Evolutionary conservation across 2,888 invertebrate species (phyloP).

Genomic region (Heteromyza rotundicornis): DNA sequence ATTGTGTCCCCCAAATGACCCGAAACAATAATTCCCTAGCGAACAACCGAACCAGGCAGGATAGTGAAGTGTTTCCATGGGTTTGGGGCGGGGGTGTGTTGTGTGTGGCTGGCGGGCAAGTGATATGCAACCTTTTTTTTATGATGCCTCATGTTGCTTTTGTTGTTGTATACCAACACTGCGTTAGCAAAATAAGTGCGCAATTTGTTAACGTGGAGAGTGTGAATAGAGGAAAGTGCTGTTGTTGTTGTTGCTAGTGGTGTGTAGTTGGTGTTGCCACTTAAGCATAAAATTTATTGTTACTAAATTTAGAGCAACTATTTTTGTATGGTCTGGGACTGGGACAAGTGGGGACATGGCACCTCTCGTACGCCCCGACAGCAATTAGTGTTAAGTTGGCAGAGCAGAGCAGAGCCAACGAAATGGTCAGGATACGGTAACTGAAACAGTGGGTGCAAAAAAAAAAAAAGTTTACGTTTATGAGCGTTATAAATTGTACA

Average conservation of each 20-base stretch:
- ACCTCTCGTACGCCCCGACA: neutral
- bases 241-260: neutral
- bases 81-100: neutral
- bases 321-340: neutral
- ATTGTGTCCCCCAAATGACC: neutral
- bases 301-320: conserved; percentile 15
- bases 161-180: neutral
- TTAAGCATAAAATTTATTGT: conserved; percentile 25
- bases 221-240: neutral
- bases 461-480: neutral
- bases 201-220: neutral
- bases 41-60: neutral
- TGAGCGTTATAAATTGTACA: conserved; percentile 3
- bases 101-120: conserved; percentile 1
- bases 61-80: neutral
- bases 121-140: conserved; percentile 14
- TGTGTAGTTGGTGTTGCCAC: conserved; percentile 11
- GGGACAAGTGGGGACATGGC: neutral
- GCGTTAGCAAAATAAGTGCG: neutral
- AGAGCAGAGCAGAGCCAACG: too few species aligned
- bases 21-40: conserved; percentile 14
- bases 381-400: conserved; percentile 6
- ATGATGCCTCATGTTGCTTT: neutral
- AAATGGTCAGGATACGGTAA: neutral
- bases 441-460: neutral